These are phyloP conservation scores for Hystrix brachyura DNA, from an alignment of 2,113 vertebrate species.

Conservation along the genomic window DNA sequence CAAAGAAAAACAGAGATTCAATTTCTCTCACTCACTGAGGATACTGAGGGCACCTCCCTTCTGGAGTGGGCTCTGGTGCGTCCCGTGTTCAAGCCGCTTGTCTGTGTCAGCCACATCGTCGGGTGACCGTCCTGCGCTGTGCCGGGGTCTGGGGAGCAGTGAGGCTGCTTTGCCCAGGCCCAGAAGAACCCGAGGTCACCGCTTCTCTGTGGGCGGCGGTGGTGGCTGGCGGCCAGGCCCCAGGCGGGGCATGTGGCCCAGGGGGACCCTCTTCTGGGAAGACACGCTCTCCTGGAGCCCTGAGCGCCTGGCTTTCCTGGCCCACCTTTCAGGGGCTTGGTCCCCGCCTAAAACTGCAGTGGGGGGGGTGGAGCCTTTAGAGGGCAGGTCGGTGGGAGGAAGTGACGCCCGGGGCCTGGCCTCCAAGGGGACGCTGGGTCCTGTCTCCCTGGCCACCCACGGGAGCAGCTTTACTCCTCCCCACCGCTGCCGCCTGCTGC, in stretches of 20 bases:
- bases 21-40: neutral
- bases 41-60: neutral
- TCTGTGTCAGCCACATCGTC: neutral
- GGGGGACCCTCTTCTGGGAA: neutral
- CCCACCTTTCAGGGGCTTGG: neutral
- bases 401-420: neutral
- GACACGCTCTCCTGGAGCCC: neutral
- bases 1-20: neutral
- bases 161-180: neutral
- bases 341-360: neutral
- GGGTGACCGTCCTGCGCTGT: neutral
- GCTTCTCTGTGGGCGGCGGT: too few relatives aligned
- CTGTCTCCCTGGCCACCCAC: too few relatives aligned
- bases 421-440: neutral
- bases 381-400: neutral
- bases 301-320: neutral
- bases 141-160: neutral
- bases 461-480: too few relatives aligned
- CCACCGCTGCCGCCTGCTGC: too few relatives aligned
- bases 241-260: neutral
- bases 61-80: neutral
- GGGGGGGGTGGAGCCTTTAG: neutral
- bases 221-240: neutral
- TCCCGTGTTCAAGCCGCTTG: neutral
- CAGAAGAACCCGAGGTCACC: neutral